These are phyloP conservation scores for Heloderma charlesbogerti DNA, from an alignment of 2,113 vertebrate genomes.

Conservation along the genomic window DNA sequence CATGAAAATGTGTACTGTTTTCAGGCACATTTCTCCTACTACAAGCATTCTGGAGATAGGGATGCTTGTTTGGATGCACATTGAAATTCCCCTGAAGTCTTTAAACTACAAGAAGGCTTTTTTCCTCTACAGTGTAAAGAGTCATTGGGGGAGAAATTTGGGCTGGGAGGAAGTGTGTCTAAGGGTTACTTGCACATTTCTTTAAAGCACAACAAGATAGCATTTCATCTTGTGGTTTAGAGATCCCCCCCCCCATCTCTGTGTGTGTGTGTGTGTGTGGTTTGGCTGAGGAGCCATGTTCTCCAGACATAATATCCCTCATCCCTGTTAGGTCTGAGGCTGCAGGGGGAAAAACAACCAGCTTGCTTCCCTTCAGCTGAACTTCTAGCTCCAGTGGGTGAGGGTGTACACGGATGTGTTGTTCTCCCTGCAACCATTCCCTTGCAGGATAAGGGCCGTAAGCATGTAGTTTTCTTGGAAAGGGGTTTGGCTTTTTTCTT, in stretches of 20 bases:
- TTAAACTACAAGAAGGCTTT: not conserved
- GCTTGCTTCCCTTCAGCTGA: not conserved
- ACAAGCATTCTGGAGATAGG: not conserved
- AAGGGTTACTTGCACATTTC: not conserved
- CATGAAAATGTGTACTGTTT: too few relatives aligned
- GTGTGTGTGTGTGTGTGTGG: too few relatives aligned
- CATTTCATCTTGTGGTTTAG: not conserved
- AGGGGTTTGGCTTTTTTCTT: not conserved
- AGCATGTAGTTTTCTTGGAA: not conserved
- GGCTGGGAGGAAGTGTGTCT: not conserved
- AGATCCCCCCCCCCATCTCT: not conserved
- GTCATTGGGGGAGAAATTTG: not conserved
- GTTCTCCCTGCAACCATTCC: not conserved
- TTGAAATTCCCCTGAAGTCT: not conserved
- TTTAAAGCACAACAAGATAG: not conserved
- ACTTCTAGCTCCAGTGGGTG: not conserved
- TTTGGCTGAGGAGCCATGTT: not conserved
- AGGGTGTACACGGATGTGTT: not conserved
- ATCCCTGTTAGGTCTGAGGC: not conserved
- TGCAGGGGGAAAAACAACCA: not conserved
- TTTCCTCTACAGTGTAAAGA: not conserved
- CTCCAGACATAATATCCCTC: not conserved
- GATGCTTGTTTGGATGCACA: not conserved
- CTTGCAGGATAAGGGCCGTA: not conserved
- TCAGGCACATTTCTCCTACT: too few relatives aligned